Evolutionary conservation across 2,113 vertebrate species (phyloP), one percentile per base, ranked within the genome.

Genomic region (Pandion haliaetus): DNA sequence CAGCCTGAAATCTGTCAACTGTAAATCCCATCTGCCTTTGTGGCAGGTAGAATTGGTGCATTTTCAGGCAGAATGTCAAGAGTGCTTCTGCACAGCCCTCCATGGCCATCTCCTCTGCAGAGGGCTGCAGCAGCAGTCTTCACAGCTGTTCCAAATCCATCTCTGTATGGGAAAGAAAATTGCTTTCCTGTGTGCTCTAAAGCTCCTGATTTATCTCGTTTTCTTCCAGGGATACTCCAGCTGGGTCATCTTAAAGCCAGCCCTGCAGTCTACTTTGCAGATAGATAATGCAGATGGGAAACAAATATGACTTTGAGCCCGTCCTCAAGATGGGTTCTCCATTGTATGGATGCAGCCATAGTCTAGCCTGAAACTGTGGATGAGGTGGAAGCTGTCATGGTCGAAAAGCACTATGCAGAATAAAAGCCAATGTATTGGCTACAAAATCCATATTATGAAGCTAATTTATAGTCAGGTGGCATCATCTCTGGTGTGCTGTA

Each of bases 171-270:
- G 65, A 82, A 89, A 67, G 69, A 94, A 93, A 69, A 85, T 54
- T 67, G 36, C 24, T 89, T 82, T 95, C 58, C 44, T 82, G 6
- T 82, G 40, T 78, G n/a, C 40, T 71, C 52, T 76, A 74, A 86
- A 82, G 32, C 57, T 87, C 61, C 65, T 79, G n/a, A 89, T 96
- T 89, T 84, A 78, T 76, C 61, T 93, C 36, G 28, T 76, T 87
- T 94, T 94, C 70, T 95, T 76, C 34, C 47, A 61, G 36, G 36
- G 57, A 72, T 29, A 74, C n/a, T 84, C 65, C 91, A 91, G 61
- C 44, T 90, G 92, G 85, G 79, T 82, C 79, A 92, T 24, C 71
- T 88, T 80, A 65, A 95, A 95, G 49, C 34, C 72, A 94, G 50
- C 32, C 73, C 57, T 82, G 69, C 69, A 81, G 50, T 50, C 34